phyloP scores from a whole-genome alignment of 1,140 invertebrate species.

The Drosophila bifasciata region DNA sequence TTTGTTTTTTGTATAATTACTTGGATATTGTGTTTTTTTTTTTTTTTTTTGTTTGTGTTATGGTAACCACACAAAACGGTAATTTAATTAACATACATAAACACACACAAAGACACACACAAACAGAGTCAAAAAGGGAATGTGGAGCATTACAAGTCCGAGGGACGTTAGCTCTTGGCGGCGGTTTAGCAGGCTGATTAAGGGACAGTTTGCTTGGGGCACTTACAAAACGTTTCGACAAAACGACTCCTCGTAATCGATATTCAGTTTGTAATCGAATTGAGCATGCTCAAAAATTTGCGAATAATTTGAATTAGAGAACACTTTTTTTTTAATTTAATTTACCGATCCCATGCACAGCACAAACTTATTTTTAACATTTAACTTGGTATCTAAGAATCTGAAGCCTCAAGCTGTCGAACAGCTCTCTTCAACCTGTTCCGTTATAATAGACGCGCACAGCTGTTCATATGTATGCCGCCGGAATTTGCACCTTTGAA shows the following conservation, averaged over 20 bases:
- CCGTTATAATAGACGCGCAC: too few relatives aligned
- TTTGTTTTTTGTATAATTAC: conserved; percentile 72
- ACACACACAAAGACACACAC: conserved; percentile 45
- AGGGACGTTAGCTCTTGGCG: not conserved
- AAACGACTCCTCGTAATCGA: conserved; percentile 44
- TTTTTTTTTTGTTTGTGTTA: conserved; percentile 46
- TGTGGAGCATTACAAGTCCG: conserved; percentile 26
- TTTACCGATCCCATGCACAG: not conserved
- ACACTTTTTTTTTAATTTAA: conserved; percentile 11
- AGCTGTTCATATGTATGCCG: conserved; percentile 36
- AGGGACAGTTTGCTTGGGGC: conserved; percentile 17
- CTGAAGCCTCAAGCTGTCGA: conserved; percentile 7
- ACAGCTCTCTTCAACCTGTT: conserved; percentile 4
- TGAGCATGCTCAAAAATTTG: too few relatives aligned
- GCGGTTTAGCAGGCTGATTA: not conserved
- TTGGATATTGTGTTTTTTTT: conserved; percentile 45
- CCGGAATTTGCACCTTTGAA: conserved; percentile 42
- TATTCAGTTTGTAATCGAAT: conserved; percentile 8
- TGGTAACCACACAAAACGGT: conserved; percentile 77
- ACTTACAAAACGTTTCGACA: conserved; percentile 60
- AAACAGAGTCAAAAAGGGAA: conserved; percentile 22
- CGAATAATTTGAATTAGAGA: not conserved
- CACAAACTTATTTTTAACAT: not conserved
- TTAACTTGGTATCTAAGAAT: not conserved
- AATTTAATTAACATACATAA: conserved; percentile 80